A percentile compares a stretch with the other conserved stretches of the same genome.
These are phyloP conservation scores for Pseudoatta argentina DNA, from an alignment of 1,140 invertebrate species.

Conservation along the genomic window DNA sequence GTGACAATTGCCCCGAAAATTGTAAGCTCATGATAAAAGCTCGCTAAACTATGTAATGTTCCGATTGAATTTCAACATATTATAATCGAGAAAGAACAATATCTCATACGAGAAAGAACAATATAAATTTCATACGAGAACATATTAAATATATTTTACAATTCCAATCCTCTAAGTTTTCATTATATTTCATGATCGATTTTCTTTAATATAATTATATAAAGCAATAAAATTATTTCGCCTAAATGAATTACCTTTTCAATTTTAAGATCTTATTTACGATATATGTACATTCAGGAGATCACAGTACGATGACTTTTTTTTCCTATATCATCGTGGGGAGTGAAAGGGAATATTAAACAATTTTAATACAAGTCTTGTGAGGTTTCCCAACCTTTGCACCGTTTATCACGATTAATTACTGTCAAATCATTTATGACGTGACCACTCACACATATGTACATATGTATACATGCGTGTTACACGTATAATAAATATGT, in stretches of 20 bases:
- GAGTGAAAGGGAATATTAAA: constrained; percentile 13
- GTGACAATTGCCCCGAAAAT: background rate
- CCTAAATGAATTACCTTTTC: constrained; percentile 66
- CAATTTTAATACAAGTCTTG: constrained; percentile 44
- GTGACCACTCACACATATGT: constrained; percentile 34
- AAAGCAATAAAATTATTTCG: background rate
- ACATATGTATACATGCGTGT: constrained; percentile 28
- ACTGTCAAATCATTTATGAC: constrained; percentile 63
- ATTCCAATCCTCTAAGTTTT: constrained; percentile 12
- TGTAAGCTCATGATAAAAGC: background rate
- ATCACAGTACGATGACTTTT: constrained; percentile 13
- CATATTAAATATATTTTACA: background rate
- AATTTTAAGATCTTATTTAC: constrained; percentile 27
- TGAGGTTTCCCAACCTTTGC: background rate
- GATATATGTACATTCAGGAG: constrained; percentile 40
- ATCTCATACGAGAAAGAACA: background rate
- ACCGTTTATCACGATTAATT: constrained; percentile 60
- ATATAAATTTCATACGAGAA: background rate
- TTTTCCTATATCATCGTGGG: constrained; percentile 59
- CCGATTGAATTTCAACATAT: background rate
- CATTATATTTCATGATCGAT: background rate
- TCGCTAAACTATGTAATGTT: background rate
- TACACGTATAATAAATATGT: constrained; percentile 40
- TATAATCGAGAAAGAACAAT: background rate
- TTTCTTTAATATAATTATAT: background rate